Base-by-base conservation (phyloP, 92 coral and sea anemone genomes). In the Actinernus sp. region DNA sequence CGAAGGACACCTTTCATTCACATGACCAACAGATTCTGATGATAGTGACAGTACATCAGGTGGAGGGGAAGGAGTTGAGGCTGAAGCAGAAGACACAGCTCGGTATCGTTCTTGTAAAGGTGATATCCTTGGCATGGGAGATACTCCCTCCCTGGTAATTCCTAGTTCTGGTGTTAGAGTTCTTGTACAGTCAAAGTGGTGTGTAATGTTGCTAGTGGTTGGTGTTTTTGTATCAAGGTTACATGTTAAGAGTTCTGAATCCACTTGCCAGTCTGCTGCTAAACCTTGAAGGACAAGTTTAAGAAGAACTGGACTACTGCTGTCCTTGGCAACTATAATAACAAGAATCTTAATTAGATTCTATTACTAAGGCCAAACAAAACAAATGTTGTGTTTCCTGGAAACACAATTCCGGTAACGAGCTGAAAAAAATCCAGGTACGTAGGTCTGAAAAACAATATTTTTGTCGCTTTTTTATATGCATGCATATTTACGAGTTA, bases 201-300 rank as follows among this genome's bases (percentile, higher is more conserved):
- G 58, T 18, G 30, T 25, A 51, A 5, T 41, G 13, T 65, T 59
- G n/a, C 72, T 49, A 58, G 48, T 38, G 34, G 40, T 65, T 0
- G 72, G 27, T 65, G 50, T 59, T 26, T 34, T 49, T 4, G 33
- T 31, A 17, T 55, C 54, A 0, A 84, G 88, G 45, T 79, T 70
- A 28, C 44, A 70, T 34, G 61, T 50, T 33, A 90, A 45, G 20
- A 90, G 67, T 10, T 83, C 88, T 11, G 74, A 62, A 30, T 92
- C 88, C 4, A 88, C 79, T 46, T 73, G 71, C 99, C 99, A 95
- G 63, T 91, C 92, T 44, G 97, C 95, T n/a, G 92, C 93, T 27
- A 95, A 61, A 13, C 99, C 93, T 69, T 95, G 99, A 10, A 95
- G 85, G 51, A 95, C 99, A n/a, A 95, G 94, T 79, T 85, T 95